phyloP scores from a whole-genome alignment of 2,888 invertebrate species.

The Standfussiana lucernea region DNA sequence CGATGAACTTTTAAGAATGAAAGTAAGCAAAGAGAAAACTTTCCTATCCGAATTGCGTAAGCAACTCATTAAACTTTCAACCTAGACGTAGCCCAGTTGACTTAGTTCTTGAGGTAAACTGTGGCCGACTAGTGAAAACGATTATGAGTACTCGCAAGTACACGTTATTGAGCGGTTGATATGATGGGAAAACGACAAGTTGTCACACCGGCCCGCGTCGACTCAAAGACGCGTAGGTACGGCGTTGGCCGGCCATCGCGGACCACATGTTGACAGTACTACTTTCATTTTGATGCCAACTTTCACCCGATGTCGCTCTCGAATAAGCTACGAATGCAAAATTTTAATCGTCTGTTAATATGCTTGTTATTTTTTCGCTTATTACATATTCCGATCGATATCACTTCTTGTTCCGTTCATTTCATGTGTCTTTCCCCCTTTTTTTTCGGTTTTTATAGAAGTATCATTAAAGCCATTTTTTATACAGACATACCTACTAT shows the following conservation, averaged over 20 bases:
- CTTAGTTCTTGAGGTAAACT: slow-evolving; percentile 36
- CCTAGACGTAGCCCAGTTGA: slow-evolving; percentile 29
- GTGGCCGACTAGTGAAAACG: slow-evolving; percentile 47
- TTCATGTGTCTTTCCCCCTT: slow-evolving; percentile 7
- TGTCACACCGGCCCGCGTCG: slow-evolving; percentile 67
- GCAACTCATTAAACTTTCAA: slow-evolving; percentile 39
- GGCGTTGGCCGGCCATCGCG: slow-evolving; percentile 64
- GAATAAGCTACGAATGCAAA: slow-evolving; percentile 85
- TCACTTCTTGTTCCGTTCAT: slow-evolving; percentile 20
- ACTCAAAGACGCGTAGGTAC: slow-evolving; percentile 66
- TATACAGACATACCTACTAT: background rate
- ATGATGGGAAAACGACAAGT: slow-evolving; percentile 85
- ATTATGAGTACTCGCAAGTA: slow-evolving; percentile 41
- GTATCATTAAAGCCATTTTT: background rate
- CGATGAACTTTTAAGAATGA: slow-evolving; percentile 40
- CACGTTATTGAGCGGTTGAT: slow-evolving; percentile 71
- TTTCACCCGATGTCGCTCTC: slow-evolving; percentile 87
- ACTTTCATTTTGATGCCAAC: slow-evolving; percentile 89
- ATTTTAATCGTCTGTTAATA: slow-evolving; percentile 78
- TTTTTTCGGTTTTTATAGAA: background rate
- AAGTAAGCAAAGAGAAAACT: slow-evolving; percentile 50
- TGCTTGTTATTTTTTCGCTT: slow-evolving; percentile 53
- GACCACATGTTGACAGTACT: slow-evolving; percentile 86
- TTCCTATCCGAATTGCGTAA: slow-evolving; percentile 32
- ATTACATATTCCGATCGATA: slow-evolving; percentile 39